Conservation (phyloP, 2,888 invertebrate species). For the Amiota minor region DNA sequence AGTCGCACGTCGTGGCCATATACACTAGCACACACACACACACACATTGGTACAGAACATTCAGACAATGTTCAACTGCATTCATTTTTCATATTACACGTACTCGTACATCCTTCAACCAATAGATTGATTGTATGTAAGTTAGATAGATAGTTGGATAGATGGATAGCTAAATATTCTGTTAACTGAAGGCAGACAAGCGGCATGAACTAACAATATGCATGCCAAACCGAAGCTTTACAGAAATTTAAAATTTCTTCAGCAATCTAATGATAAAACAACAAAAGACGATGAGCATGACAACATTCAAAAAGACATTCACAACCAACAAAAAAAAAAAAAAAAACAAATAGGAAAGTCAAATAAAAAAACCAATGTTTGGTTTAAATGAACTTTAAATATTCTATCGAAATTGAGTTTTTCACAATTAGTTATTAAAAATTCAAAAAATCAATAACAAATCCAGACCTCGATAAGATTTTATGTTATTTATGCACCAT, state of each 20-base stretch:
- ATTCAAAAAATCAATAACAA: no score
- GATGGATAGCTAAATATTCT: not conserved
- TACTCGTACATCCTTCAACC: not conserved
- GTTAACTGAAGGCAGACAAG: slow-evolving; percentile 8
- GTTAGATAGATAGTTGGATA: not conserved
- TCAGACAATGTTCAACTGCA: not conserved
- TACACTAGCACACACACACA: not conserved
- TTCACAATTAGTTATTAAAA: no score
- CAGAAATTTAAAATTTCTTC: slow-evolving; percentile 15
- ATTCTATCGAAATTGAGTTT: no score
- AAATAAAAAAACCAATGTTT: no score
- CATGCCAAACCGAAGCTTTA: slow-evolving; percentile 10
- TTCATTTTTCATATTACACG: slow-evolving; percentile 23
- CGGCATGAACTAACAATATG: not conserved
- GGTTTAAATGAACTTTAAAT: no score
- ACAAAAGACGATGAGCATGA: not conserved
- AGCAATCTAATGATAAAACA: slow-evolving; percentile 5
- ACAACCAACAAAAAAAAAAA: no score
- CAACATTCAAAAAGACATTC: not conserved
- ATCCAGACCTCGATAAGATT: no score
- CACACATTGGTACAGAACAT: not conserved
- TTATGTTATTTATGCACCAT: no score
- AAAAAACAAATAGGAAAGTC: no score
- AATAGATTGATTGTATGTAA: no score
- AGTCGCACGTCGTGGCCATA: not conserved